Evolutionary conservation across 2,888 invertebrate genomes (phyloP), one percentile per base, ranked within the genome.

Genomic region (Saturnia japonica): DNA sequence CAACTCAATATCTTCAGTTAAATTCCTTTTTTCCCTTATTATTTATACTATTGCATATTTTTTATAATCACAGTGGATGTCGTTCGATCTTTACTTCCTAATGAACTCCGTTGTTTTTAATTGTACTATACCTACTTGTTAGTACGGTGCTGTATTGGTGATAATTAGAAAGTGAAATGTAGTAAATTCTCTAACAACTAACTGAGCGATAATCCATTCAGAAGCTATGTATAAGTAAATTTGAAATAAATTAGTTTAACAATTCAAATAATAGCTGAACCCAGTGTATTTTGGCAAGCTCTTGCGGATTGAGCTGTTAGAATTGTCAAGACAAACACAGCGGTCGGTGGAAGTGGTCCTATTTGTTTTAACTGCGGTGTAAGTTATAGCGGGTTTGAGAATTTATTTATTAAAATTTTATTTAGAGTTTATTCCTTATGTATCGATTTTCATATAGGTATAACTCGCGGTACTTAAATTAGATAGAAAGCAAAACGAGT

Each of bases 291-390:
- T 11, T 22, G 57, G 57, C 25, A 8, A 57, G 25, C 25, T 57
- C 25, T 12, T 57, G 25, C 34, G 19, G 62, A 62, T 25, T 62
- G 62, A 62, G 40, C 62, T 62, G 34, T 62, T 62, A 62, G 62
- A 62, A 62, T 62, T 62, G 51, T 68, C 34, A 68, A 68, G 68
- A 54, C 68, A 68, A 68, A 68, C 68, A 68, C 68, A n/a, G 51
- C 16, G 51, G 68, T 40, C 54, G 8, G 68, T 51, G 34, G 40
- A 12, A 51, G n/a, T 28, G 68, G 68, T 54, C 19, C 28, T 51
- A 34, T 51, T 51, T 68, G 62, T 28, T 19, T 40, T n/a, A 4
- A 2, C 43, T 34, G 51, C 54, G 68, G 54, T 51, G 34, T n/a
- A 1, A 28, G 16, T 68, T 51, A 51, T 9, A 54, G 68, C 68